These are phyloP conservation scores for Linnaemya tessellans DNA, from an alignment of 2,888 invertebrate genomes.

Conservation along the genomic window DNA sequence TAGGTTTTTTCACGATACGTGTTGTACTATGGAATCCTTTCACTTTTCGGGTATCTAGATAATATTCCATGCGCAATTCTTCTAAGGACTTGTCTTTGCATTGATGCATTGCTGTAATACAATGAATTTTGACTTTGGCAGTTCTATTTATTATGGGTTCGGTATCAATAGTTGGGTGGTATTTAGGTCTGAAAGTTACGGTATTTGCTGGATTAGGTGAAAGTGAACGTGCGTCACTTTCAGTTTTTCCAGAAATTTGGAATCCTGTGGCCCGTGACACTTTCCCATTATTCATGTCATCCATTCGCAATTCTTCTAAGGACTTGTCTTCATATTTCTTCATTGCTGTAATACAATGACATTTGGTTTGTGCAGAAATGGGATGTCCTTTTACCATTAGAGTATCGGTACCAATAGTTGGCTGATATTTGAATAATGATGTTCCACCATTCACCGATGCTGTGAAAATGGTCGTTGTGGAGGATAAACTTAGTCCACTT, in stretches of 20 bases:
- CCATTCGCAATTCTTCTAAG: conserved; percentile 95
- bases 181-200: conserved; percentile 92
- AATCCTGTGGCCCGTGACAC: no score
- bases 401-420: conserved; percentile 94
- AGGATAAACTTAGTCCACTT: no score
- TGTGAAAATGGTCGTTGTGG: not conserved
- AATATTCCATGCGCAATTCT: conserved; percentile 97
- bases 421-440: conserved; percentile 90
- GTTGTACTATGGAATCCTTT: conserved; percentile 83
- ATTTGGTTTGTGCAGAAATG: conserved; percentile 94
- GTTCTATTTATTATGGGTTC: conserved; percentile 96
- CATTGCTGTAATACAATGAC: conserved; percentile 99
- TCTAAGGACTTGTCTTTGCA: conserved; percentile 97
- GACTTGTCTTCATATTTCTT: conserved; percentile 98
- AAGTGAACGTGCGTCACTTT: conserved; percentile 62
- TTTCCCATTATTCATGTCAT: conserved; percentile 85
- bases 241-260: no score
- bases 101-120: conserved; percentile 99
- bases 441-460: conserved; percentile 85
- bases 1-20: conserved; percentile 78
- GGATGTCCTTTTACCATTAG: conserved; percentile 87
- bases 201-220: conserved; percentile 77
- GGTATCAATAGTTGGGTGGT: conserved; percentile 92
- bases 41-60: conserved; percentile 94
- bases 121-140: conserved; percentile 96